Conservation (phyloP, 1,140 invertebrate species). For the Drosophila sproati region DNA sequence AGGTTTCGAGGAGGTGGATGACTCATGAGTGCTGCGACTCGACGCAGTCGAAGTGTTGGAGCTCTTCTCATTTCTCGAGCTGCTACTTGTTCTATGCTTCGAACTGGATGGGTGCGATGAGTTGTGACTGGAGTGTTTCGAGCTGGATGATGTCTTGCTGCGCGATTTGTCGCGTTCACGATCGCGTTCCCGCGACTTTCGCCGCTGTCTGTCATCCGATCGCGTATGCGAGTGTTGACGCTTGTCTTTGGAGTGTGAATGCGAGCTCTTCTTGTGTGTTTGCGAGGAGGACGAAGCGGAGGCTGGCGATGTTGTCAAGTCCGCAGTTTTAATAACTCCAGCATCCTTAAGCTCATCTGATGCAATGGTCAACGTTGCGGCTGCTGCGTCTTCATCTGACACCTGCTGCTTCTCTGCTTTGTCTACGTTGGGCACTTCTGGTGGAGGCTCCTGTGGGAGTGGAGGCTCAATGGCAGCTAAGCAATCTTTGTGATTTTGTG, state of each 20-base stretch:
- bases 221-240: conserved; percentile 43
- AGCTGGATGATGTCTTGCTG: conserved; percentile 64
- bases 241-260: conserved; percentile 34
- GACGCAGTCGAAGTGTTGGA: conserved; percentile 46
- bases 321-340: conserved; percentile 10
- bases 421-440: background rate
- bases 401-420: background rate
- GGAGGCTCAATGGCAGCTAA: background rate
- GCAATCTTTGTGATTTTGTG: conserved; percentile 10
- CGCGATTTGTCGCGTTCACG: conserved; percentile 58
- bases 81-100: conserved; percentile 57
- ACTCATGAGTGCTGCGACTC: conserved; percentile 60
- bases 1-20: conserved; percentile 50
- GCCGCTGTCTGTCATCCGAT: conserved; percentile 53
- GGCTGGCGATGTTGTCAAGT: conserved; percentile 46
- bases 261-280: conserved; percentile 52
- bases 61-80: conserved; percentile 60
- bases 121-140: conserved; percentile 62
- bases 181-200: conserved; percentile 52
- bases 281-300: conserved; percentile 57
- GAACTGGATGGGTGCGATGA: conserved; percentile 68
- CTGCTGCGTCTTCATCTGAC: background rate
- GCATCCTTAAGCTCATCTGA: conserved; percentile 33
- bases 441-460: background rate
- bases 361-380: background rate